These are phyloP conservation scores for Zoanthus sociatus DNA, from an alignment of 92 coral and sea anemone genomes.

Conservation along the genomic window DNA sequence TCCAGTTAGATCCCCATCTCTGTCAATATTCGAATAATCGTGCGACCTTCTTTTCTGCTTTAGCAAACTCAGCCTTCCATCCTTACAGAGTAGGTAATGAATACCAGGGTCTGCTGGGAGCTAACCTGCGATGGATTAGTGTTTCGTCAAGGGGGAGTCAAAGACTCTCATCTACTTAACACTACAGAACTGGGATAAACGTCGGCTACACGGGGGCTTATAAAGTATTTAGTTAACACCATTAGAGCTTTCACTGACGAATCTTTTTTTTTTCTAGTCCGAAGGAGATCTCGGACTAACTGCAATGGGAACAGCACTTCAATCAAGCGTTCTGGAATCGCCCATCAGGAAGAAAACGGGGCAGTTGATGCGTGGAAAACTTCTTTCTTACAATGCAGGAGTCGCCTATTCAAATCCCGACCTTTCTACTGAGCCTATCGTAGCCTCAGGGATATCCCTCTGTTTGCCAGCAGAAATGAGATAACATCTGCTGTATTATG, in stretches of 20 bases:
- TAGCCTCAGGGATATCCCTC: slow-evolving; percentile 84
- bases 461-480: slow-evolving; percentile 57
- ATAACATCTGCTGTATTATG: background rate
- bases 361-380: slow-evolving; percentile 75
- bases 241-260: background rate
- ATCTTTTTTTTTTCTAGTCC: slow-evolving; percentile 52
- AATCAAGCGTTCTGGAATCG: slow-evolving; percentile 57
- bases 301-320: slow-evolving; percentile 80
- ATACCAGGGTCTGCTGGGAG: too few species aligned
- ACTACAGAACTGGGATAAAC: too few species aligned
- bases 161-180: too few species aligned
- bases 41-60: too few species aligned
- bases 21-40: too few species aligned
- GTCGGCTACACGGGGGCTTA: too few species aligned
- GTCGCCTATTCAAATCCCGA: slow-evolving; percentile 74
- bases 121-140: too few species aligned
- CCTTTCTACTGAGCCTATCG: slow-evolving; percentile 65
- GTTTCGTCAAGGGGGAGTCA: too few species aligned
- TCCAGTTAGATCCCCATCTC: too few species aligned
- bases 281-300: slow-evolving; percentile 73
- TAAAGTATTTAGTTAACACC: too few species aligned
- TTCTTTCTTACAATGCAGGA: slow-evolving; percentile 58
- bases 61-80: too few species aligned
- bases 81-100: too few species aligned
- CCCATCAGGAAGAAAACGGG: slow-evolving; percentile 63